Conservation (phyloP, 2,888 invertebrate genomes). For the Mimachlamys varia region DNA sequence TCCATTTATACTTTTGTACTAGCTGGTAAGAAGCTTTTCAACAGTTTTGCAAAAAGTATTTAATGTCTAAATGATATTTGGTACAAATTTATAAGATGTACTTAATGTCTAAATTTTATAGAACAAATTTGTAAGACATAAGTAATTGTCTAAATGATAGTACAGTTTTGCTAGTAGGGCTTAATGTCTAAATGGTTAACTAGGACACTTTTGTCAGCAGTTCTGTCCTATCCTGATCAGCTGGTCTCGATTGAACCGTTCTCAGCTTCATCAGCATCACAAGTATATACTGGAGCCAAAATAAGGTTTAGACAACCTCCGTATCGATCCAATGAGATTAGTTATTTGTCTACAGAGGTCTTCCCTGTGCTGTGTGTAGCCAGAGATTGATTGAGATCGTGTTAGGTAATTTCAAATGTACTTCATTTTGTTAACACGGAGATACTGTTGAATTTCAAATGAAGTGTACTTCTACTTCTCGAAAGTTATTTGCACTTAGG, state of each 20-base stretch:
- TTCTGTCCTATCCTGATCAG: background rate
- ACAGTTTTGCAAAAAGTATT: no score
- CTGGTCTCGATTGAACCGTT: background rate
- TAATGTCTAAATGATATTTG: no score
- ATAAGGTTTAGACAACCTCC: background rate
- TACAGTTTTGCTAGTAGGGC: no score
- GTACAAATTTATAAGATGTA: no score
- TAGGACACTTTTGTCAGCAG: no score
- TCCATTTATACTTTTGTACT: no score
- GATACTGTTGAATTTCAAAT: background rate
- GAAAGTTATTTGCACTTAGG: background rate
- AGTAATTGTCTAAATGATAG: no score
- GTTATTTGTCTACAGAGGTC: background rate
- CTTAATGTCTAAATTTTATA: no score
- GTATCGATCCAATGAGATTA: background rate
- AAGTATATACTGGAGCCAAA: background rate
- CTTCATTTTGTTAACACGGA: background rate
- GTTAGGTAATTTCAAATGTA: conserved; percentile 21
- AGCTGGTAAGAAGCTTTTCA: no score
- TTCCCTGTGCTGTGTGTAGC: background rate
- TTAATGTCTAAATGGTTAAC: no score
- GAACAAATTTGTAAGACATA: no score
- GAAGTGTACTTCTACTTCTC: background rate
- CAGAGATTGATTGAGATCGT: background rate
- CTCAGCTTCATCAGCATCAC: background rate